phyloP scores from a whole-genome alignment of 2,113 vertebrate species.

The Salvelinus alpinus region DNA sequence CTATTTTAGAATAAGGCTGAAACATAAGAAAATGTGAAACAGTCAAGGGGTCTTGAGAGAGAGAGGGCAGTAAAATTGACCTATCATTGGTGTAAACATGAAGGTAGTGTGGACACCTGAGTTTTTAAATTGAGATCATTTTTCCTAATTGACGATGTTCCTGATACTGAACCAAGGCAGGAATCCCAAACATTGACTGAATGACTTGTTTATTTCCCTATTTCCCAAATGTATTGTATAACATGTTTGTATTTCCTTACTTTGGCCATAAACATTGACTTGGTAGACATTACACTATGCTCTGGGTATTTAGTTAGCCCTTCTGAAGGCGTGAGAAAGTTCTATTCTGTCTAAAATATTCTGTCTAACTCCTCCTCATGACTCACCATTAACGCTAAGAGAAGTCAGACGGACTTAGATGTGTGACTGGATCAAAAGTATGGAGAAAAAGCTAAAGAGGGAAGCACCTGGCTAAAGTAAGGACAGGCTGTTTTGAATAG shows the following conservation, averaged over 20 bases:
- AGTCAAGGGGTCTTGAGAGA: no score
- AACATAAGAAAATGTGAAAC: no score
- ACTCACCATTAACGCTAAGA: no score
- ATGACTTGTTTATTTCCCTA: not conserved
- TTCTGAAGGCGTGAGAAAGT: slow-evolving; percentile 38
- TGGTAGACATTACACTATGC: slow-evolving; percentile 1
- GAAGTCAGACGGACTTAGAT: slow-evolving; percentile 24
- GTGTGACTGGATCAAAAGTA: slow-evolving; percentile 51
- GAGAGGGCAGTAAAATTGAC: no score
- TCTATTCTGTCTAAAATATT: slow-evolving; percentile 24
- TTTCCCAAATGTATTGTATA: not conserved
- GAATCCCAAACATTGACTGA: no score
- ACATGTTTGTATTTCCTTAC: no score
- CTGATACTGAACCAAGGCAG: no score
- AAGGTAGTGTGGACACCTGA: no score
- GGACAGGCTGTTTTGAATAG: slow-evolving; percentile 58
- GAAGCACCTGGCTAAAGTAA: slow-evolving; percentile 66
- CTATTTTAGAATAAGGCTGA: no score
- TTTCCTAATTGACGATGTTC: no score
- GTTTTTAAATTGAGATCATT: no score
- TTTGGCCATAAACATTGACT: not conserved
- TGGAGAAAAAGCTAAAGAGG: slow-evolving; percentile 44
- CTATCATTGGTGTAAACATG: no score
- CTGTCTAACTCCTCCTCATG: slow-evolving; percentile 38
- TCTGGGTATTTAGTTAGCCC: slow-evolving; percentile 17